Conservation (phyloP, 1,140 invertebrate genomes). For the Lordiphosa mommai region DNA sequence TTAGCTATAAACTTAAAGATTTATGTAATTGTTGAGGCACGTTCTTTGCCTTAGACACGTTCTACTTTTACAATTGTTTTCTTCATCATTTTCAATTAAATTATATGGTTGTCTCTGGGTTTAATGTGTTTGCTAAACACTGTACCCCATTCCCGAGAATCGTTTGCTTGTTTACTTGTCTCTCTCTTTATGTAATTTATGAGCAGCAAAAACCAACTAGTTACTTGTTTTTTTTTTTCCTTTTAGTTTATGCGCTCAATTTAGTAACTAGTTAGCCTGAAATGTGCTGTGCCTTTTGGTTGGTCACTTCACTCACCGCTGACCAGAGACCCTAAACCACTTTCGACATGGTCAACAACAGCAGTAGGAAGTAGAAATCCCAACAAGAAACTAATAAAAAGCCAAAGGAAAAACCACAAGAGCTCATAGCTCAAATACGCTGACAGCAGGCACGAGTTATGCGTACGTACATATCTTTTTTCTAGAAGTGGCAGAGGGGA, state of each 20-base stretch:
- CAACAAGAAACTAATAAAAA: slow-evolving; percentile 76
- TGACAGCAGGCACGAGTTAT: slow-evolving; percentile 77
- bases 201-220: slow-evolving; percentile 43
- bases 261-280: slow-evolving; percentile 74
- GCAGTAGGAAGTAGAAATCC: slow-evolving; percentile 15
- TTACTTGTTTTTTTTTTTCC: slow-evolving; percentile 30
- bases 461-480: slow-evolving; percentile 51
- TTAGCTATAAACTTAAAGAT: no score
- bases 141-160: slow-evolving; percentile 4
- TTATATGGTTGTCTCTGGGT: slow-evolving; percentile 27
- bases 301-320: slow-evolving; percentile 16
- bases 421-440: slow-evolving; percentile 74
- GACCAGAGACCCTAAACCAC: slow-evolving; percentile 31
- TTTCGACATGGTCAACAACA: slow-evolving; percentile 26
- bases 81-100: slow-evolving; percentile 35
- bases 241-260: slow-evolving; percentile 76
- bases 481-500: slow-evolving; percentile 1
- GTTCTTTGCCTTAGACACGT: background rate
- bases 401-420: slow-evolving; percentile 70
- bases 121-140: slow-evolving; percentile 62
- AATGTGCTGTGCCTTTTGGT: slow-evolving; percentile 31
- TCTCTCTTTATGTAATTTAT: slow-evolving; percentile 63
- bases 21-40: no score
- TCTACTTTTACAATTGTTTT: slow-evolving; percentile 1
- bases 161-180: slow-evolving; percentile 38